These are phyloP conservation scores for Chaunax sp. DNA, from an alignment of 2,797 vertebrate genomes.

Conservation along the genomic window DNA sequence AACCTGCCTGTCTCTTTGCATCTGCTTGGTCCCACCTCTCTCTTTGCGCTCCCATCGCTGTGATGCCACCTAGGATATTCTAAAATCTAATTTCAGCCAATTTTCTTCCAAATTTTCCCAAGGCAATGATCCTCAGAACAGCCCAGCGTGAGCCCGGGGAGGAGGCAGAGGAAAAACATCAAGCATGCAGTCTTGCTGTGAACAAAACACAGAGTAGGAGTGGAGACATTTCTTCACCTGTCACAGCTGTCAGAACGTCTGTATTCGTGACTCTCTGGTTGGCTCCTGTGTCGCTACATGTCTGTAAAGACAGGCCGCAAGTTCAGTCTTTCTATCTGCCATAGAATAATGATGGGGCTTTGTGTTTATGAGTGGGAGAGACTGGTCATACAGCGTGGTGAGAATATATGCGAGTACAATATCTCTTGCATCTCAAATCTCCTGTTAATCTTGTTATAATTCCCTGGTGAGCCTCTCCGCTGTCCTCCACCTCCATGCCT, in stretches of 20 bases:
- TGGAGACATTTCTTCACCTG: conserved; percentile 28
- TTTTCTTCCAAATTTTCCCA: conserved; percentile 11
- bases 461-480: conserved; percentile 68
- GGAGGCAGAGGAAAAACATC: conserved; percentile 8
- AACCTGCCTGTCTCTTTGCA: not conserved
- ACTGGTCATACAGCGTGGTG: conserved; percentile 46
- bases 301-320: conserved; percentile 40
- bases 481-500: conserved; percentile 48
- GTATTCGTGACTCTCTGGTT: conserved; percentile 39
- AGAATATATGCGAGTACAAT: conserved; percentile 51
- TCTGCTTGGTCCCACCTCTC: not conserved
- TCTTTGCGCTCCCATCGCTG: conserved; percentile 4
- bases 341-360: conserved; percentile 59
- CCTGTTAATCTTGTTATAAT: conserved; percentile 77
- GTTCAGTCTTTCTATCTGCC: conserved; percentile 43
- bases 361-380: conserved; percentile 48
- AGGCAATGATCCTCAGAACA: conserved; percentile 12
- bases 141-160: conserved; percentile 1
- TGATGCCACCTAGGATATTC: conserved; percentile 14
- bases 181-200: conserved; percentile 16
- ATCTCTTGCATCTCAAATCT: conserved; percentile 65
- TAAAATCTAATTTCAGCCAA: conserved; percentile 26
- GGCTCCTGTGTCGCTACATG: conserved; percentile 24
- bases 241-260: conserved; percentile 29
- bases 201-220: conserved; percentile 25